Base-by-base conservation (phyloP, 2,113 vertebrate species). In the Archocentrus centrarchus region DNA sequence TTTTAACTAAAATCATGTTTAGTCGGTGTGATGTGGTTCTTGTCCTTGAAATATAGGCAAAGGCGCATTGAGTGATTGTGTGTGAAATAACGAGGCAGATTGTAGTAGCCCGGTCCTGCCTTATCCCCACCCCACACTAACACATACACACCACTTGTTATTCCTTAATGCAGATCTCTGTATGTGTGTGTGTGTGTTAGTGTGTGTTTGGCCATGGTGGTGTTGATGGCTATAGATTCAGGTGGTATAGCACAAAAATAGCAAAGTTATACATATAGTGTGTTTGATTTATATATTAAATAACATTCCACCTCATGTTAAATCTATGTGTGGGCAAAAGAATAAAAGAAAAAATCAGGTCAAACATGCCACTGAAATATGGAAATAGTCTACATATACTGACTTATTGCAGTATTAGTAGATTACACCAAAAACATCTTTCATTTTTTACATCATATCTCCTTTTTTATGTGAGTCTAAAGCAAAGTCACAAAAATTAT, bases 1-100 rank as follows among this genome's bases (percentile, higher is more conserved):
- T 78, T 3, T 20, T 0, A 60, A 77, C 24, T 84, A 64, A 61
- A 81, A 77, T 55, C 77, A 20, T 58, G 68, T 77, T 37, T 24
- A 73, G 79, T 37, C 77, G 44, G 85, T 88, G 89, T 87, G 44
- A 63, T 87, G 81, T 50, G 84, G 11, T 62, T 90, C 70, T 85
- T 93, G 94, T 91, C 93, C 89, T 93, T 93, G 89, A 93, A 89
- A 92, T 81, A 44, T 70, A 88, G 78, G 86, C 89, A 91, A 86
- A 91, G 91, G 81, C 79, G 91, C 83, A 86, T 82, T 87, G 81
- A 84, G 80, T 82, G 80, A 77, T 88, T 84, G 82, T 78, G 87
- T 86, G 87, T 83, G 80, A 84, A 89, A 89, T 84, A 90, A 92
- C 59, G 78, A 86, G 86, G 75, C 62, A 88, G 83, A 81, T 86